phyloP scores from a whole-genome alignment of 2,797 vertebrate genomes.

The Sternotherus odoratus region DNA sequence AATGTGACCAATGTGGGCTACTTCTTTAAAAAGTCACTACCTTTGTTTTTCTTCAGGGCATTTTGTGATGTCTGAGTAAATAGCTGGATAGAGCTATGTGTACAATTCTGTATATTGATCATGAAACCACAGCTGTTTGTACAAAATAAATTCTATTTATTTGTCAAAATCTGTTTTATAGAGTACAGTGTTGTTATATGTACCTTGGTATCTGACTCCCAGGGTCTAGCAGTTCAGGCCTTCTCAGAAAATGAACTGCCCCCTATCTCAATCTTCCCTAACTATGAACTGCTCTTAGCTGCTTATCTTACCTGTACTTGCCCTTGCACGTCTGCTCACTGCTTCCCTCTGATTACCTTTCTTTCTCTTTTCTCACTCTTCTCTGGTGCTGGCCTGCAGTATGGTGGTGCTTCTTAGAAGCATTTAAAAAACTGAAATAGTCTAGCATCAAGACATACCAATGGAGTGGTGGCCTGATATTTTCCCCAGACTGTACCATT shows the following conservation, averaged over 20 bases:
- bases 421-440: not conserved
- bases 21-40: not conserved
- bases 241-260: not conserved
- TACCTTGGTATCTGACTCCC: not conserved
- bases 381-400: not conserved
- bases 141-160: conserved; percentile 77
- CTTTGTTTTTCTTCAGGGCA: conserved; percentile 50
- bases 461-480: not conserved
- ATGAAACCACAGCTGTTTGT: conserved; percentile 45
- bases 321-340: too few species aligned
- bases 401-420: not conserved
- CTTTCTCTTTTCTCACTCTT: not conserved
- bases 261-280: not conserved
- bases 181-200: not conserved
- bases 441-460: not conserved
- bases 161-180: conserved; percentile 39
- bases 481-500: not conserved
- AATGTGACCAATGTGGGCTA: conserved; percentile 20
- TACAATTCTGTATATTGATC: conserved; percentile 42
- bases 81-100: conserved; percentile 35
- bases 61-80: conserved; percentile 58
- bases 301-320: not conserved
- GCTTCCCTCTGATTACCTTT: too few species aligned
- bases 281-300: not conserved
- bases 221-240: not conserved